These are phyloP conservation scores for Lophotis ruficrista DNA, from an alignment of 2,113 vertebrate genomes.

Conservation along the genomic window DNA sequence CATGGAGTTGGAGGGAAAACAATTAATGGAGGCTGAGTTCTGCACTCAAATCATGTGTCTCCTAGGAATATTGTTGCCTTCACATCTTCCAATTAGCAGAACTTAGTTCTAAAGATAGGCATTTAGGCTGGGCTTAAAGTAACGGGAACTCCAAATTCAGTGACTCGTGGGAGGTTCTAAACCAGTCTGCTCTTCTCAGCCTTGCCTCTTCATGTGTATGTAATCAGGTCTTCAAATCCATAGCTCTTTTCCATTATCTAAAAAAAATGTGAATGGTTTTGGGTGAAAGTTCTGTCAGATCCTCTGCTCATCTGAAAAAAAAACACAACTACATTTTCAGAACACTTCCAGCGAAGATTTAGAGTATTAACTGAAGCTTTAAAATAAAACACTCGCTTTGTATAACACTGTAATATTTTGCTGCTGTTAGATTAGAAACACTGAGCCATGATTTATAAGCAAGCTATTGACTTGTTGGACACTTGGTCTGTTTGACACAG, in stretches of 20 bases:
- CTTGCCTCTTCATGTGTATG: neutral
- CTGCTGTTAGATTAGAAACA: neutral
- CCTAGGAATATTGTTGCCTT: neutral
- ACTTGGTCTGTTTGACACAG: neutral
- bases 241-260: neutral
- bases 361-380: neutral
- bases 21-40: neutral
- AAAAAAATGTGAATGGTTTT: neutral
- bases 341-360: neutral
- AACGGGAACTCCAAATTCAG: conserved; percentile 48
- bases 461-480: neutral
- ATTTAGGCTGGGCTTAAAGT: conserved; percentile 43
- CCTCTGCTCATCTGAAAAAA: neutral
- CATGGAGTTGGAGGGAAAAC: neutral
- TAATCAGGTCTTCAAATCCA: conserved; percentile 26
- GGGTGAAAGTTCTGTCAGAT: neutral
- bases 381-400: neutral
- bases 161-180: conserved; percentile 48
- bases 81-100: conserved; percentile 10
- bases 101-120: conserved; percentile 25
- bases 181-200: conserved; percentile 34
- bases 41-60: neutral
- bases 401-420: neutral
- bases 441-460: neutral
- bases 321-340: neutral